phyloP scores from a whole-genome alignment of 2,797 vertebrate genomes.

The Hyperoplus lanceolatus region DNA sequence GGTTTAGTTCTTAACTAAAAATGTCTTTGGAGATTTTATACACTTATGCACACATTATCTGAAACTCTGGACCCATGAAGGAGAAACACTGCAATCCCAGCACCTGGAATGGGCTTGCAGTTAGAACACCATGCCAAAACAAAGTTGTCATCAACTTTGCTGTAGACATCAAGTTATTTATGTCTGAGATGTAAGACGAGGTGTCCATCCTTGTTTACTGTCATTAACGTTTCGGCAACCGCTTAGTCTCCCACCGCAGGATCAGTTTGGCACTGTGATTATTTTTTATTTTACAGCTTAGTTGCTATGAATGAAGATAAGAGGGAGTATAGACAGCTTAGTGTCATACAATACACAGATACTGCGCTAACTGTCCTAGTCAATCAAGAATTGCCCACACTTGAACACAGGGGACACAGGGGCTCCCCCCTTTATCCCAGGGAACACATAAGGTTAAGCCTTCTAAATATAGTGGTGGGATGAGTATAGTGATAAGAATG shows the following conservation, averaged over 20 bases:
- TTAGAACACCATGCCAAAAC: too few species aligned
- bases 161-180: conserved; percentile 7
- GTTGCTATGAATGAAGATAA: conserved; percentile 44
- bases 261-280: conserved; percentile 29
- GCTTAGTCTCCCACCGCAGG: conserved; percentile 16
- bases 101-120: too few species aligned
- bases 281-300: not conserved
- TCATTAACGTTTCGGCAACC: not conserved
- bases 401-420: conserved; percentile 1
- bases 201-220: not conserved
- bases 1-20: too few species aligned
- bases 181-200: not conserved
- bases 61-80: too few species aligned
- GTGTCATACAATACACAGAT: conserved; percentile 65
- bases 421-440: not conserved
- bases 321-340: conserved; percentile 32
- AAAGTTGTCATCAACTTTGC: too few species aligned
- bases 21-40: too few species aligned
- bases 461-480: not conserved
- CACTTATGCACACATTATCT: too few species aligned
- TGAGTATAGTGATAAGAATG: not conserved
- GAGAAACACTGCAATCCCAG: too few species aligned
- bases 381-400: conserved; percentile 57
- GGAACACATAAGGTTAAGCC: conserved; percentile 12
- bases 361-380: conserved; percentile 68